Percentiles rank a stretch among this genome's conserved stretches.
These are phyloP conservation scores for Hirtodrosophila histrioides DNA, from an alignment of 2,888 invertebrate species.

Conservation along the genomic window DNA sequence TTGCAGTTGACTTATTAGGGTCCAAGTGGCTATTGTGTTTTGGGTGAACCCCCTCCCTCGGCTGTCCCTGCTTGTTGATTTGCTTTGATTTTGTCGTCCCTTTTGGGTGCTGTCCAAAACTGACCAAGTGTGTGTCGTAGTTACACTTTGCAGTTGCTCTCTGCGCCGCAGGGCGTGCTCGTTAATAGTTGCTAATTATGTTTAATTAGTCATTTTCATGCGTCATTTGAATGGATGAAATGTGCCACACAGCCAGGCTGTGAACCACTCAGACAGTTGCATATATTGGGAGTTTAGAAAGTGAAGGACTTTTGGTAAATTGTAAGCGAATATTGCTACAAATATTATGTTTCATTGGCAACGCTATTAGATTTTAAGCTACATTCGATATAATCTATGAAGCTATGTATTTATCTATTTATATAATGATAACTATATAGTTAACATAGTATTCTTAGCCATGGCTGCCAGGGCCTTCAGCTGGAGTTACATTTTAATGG, in stretches of 20 bases:
- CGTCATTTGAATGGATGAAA: slow-evolving; percentile 21
- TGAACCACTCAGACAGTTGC: not conserved
- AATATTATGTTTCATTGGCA: too few relatives aligned
- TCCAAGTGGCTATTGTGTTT: slow-evolving; percentile 46
- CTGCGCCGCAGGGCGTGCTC: slow-evolving; percentile 22
- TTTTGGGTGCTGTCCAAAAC: slow-evolving; percentile 33
- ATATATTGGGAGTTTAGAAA: not conserved
- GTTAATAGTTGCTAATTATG: slow-evolving; percentile 78
- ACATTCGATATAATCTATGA: too few relatives aligned
- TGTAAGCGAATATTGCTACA: too few relatives aligned
- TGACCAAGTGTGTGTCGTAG: slow-evolving; percentile 58
- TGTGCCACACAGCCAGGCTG: slow-evolving; percentile 3
- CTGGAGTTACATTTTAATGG: too few relatives aligned
- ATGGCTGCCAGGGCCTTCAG: too few relatives aligned
- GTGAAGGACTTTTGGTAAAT: too few relatives aligned
- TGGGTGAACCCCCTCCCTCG: not conserved
- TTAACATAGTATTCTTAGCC: too few relatives aligned
- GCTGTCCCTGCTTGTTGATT: slow-evolving; percentile 62
- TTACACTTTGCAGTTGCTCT: slow-evolving; percentile 52
- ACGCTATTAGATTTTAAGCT: too few relatives aligned
- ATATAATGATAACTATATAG: too few relatives aligned
- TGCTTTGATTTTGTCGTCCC: slow-evolving; percentile 71
- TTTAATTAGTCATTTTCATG: slow-evolving; percentile 74
- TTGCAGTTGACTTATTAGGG: slow-evolving; percentile 81
- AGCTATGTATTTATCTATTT: too few relatives aligned